Evolutionary conservation across 2,797 vertebrate species (phyloP).

Genomic region (Argya squamiceps): DNA sequence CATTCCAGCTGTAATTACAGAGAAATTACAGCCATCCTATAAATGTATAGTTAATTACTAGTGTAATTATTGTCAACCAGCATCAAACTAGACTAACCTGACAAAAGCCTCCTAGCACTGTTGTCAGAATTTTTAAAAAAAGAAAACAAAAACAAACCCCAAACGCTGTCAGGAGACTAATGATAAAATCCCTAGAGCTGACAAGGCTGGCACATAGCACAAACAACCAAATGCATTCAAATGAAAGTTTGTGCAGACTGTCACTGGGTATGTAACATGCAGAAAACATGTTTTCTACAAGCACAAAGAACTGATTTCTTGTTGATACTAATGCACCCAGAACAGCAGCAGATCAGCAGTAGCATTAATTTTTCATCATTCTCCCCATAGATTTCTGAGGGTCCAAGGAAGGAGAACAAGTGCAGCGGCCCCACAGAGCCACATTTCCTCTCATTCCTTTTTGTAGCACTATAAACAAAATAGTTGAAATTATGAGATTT

Average conservation of each 20-base stretch:
- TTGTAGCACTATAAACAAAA: background rate
- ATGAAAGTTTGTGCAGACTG: background rate
- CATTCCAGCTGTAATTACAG: background rate
- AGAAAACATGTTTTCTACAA: background rate
- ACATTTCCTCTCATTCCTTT: background rate
- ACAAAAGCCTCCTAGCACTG: background rate
- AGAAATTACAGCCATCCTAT: background rate
- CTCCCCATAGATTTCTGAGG: background rate
- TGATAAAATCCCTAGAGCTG: background rate
- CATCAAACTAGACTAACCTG: constrained; percentile 18
- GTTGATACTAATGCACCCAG: background rate
- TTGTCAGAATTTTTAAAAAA: background rate
- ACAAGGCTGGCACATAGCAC: background rate
- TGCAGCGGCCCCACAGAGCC: background rate
- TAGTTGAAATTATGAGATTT: background rate
- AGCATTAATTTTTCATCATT: background rate
- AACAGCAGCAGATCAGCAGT: background rate
- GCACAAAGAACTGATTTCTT: background rate
- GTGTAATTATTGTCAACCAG: constrained; percentile 1
- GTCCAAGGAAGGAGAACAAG: background rate
- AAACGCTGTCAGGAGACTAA: background rate
- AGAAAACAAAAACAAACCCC: background rate
- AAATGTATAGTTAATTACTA: background rate
- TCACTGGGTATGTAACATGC: background rate
- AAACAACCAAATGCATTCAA: background rate